phyloP scores from a whole-genome alignment of 2,113 vertebrate genomes.

The Stictonetta naevosa region DNA sequence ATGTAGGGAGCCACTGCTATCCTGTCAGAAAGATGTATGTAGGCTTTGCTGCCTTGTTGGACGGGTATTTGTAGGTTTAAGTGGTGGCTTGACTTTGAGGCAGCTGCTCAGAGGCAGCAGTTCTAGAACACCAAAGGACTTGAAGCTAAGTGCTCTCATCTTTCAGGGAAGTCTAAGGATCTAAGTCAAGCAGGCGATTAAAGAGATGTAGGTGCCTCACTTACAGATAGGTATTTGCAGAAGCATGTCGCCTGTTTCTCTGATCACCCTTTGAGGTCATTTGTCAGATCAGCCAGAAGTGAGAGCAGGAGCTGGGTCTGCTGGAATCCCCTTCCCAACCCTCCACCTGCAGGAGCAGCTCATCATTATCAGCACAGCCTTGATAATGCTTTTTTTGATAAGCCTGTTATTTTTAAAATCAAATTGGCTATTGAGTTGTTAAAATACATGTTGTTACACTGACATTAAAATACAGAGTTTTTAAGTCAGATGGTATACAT shows the following conservation, averaged over 20 bases:
- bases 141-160: conserved; percentile 7
- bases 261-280: neutral
- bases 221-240: neutral
- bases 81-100: conserved; percentile 45
- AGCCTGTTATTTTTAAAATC: neutral
- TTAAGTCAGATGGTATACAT: neutral
- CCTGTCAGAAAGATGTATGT: conserved; percentile 21
- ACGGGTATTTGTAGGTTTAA: conserved; percentile 36
- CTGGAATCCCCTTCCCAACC: neutral
- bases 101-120: neutral
- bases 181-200: conserved; percentile 4
- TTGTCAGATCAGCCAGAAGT: neutral
- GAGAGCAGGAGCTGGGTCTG: neutral
- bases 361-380: neutral
- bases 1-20: neutral
- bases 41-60: conserved; percentile 35
- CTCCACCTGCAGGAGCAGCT: neutral
- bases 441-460: neutral
- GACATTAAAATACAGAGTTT: neutral
- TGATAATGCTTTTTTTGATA: neutral
- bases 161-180: conserved; percentile 28
- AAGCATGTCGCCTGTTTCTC: conserved; percentile 5
- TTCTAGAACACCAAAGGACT: conserved; percentile 16
- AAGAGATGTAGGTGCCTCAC: neutral
- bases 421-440: neutral